Evolutionary conservation across 2,113 vertebrate species (phyloP), one percentile per base, ranked within the genome.

Genomic region (Herpetotheres cachinnans): DNA sequence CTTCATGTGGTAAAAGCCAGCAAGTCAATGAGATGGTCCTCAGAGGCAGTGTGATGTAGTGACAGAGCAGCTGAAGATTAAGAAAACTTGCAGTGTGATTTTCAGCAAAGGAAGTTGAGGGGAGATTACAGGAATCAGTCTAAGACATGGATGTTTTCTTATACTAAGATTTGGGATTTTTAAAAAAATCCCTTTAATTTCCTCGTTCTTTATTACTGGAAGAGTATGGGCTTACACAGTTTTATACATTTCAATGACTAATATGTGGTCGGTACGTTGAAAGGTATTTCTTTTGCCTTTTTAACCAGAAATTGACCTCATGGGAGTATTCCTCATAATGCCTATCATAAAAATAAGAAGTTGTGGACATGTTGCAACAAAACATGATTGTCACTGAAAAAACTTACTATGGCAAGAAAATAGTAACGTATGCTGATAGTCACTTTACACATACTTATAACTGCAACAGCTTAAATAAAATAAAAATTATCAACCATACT

Each of bases 241-340:
- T 89, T 92, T 86, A 61, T 86, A 58, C 36, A 91, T 58, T 88
- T 95, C 81, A 59, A 32, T 95, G 81, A 91, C 90, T 95, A 93
- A 76, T 76, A 42, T 1, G 2, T 50, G 16, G 36, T 67, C 95
- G 81, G 42, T 85, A 82, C 4, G 0, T 58, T 93, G 77, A 89
- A 94, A 95, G 89, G 36, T 56, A 93, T 66, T 95, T 69, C 77
- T 84, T 93, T 91, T 96, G 73, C 93, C 70, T 93, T 92, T 95
- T 82, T 89, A 96, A 94, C 86, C 34, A 54, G 89, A 95, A 94
- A 77, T 30, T 93, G 86, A 94, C 84, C 83, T 94, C 21, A 42
- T 91, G 73, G 42, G 38, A 72, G 13, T 47, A 85, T 89, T 77
- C 25, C 3, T 11, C 36, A 34, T 32, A 76, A 54, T 20, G 13